A percentile compares a stretch with the other conserved stretches of the same genome.
phyloP scores from a whole-genome alignment of 2,888 invertebrate genomes.

The Myathropa florea region DNA sequence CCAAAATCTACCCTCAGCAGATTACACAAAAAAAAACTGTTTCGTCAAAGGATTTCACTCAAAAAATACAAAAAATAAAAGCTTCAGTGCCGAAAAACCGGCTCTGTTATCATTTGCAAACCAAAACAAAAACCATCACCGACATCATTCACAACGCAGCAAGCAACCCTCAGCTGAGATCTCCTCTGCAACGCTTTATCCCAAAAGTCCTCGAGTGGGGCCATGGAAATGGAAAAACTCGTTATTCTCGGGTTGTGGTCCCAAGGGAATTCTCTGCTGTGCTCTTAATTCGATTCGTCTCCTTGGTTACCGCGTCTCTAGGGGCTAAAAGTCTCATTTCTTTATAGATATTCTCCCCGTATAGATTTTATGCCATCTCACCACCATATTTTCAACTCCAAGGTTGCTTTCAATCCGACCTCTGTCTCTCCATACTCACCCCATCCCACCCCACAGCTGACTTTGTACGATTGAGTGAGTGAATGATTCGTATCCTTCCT shows the following conservation, averaged over 20 bases:
- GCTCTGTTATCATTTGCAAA: conserved; percentile 64
- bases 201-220: conserved; percentile 69
- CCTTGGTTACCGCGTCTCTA: conserved; percentile 76
- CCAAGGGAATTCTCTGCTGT: conserved; percentile 73
- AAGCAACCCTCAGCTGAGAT: conserved; percentile 54
- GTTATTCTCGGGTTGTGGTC: conserved; percentile 71
- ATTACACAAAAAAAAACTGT: conserved; percentile 32
- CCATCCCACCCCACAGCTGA: conserved; percentile 13
- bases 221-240: conserved; percentile 68
- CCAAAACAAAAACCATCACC: conserved; percentile 57
- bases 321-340: conserved; percentile 72
- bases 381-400: conserved; percentile 59
- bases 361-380: conserved; percentile 62
- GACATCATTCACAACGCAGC: conserved; percentile 62
- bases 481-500: conserved; percentile 66
- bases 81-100: conserved; percentile 46
- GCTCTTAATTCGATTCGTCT: conserved; percentile 80
- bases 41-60: conserved; percentile 43
- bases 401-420: conserved; percentile 52
- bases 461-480: conserved; percentile 35
- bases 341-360: conserved; percentile 66
- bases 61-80: conserved; percentile 25
- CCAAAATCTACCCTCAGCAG: not conserved
- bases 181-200: conserved; percentile 69
- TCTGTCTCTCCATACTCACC: not conserved